Evolutionary conservation across 2,888 invertebrate genomes (phyloP).

Genomic region (Odiellus spinosus): DNA sequence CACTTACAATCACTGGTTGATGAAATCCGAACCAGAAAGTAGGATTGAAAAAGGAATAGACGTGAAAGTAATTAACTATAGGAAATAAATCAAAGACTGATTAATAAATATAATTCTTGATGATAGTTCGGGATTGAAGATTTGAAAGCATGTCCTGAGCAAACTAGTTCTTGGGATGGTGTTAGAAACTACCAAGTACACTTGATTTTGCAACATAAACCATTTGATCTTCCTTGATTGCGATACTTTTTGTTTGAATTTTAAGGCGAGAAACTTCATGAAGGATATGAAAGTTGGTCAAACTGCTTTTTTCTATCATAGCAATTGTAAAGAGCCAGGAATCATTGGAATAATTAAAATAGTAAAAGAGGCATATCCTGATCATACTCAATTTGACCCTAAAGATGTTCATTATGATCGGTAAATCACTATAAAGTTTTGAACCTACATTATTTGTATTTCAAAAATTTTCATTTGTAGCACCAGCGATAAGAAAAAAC

Average conservation of each 20-base stretch:
- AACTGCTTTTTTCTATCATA: slow-evolving; percentile 30
- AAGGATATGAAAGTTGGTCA: slow-evolving; percentile 28
- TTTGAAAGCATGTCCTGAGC: slow-evolving; percentile 25
- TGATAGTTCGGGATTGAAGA: slow-evolving; percentile 29
- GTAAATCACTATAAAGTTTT: no score
- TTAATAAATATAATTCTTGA: no score
- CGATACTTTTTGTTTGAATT: no score
- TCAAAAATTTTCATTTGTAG: no score
- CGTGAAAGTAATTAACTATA: slow-evolving; percentile 9
- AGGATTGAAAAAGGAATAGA: slow-evolving; percentile 6
- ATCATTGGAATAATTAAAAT: slow-evolving; percentile 29
- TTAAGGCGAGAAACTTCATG: slow-evolving; percentile 28
- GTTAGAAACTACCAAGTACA: slow-evolving; percentile 29
- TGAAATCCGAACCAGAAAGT: slow-evolving; percentile 14
- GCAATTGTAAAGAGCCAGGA: slow-evolving; percentile 29
- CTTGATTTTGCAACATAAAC: no score
- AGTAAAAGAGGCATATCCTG: slow-evolving; percentile 28
- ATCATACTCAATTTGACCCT: slow-evolving; percentile 31
- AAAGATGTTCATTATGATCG: slow-evolving; percentile 29
- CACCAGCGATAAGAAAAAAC: slow-evolving; percentile 17
- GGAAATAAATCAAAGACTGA: no score
- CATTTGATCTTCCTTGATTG: no score
- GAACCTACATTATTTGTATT: no score
- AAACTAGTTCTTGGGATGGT: slow-evolving; percentile 32
- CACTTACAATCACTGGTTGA: slow-evolving; percentile 8